Conservation (phyloP, 1,140 invertebrate genomes). For the Diprion similis region DNA sequence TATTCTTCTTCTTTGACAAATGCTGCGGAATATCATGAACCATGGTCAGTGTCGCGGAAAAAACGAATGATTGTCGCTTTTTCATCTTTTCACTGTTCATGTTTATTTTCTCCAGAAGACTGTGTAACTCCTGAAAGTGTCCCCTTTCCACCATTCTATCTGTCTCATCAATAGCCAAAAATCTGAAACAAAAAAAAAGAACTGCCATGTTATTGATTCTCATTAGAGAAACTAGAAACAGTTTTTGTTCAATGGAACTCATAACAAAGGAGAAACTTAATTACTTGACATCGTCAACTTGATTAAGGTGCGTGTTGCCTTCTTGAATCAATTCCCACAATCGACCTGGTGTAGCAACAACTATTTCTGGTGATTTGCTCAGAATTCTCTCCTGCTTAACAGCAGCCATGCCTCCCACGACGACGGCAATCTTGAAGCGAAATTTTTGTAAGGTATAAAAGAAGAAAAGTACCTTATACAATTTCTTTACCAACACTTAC, state of each 20-base stretch:
- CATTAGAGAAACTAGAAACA: constrained; percentile 8
- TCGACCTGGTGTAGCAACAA: constrained; percentile 95
- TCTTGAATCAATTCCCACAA: constrained; percentile 91
- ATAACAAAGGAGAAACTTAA: constrained; percentile 22
- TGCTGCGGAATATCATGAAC: constrained; percentile 84
- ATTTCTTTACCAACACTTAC: constrained; percentile 45
- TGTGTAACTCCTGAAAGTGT: constrained; percentile 93
- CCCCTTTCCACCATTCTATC: constrained; percentile 97
- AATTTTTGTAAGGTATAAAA: constrained; percentile 9
- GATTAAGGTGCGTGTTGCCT: constrained; percentile 77
- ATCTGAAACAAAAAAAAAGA: constrained; percentile 60
- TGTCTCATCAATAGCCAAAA: constrained; percentile 96
- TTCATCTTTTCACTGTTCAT: constrained; percentile 65
- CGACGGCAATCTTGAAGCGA: constrained; percentile 67
- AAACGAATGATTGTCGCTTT: constrained; percentile 91
- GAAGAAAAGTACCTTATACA: constrained; percentile 16
- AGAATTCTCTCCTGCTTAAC: constrained; percentile 93
- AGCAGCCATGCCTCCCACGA: constrained; percentile 89
- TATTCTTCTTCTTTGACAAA: constrained; percentile 71
- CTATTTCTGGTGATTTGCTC: constrained; percentile 84
- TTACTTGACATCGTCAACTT: constrained; percentile 74
- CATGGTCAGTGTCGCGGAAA: constrained; percentile 96
- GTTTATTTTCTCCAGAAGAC: constrained; percentile 84
- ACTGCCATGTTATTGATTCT: constrained; percentile 25
- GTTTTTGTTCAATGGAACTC: no score